Evolutionary conservation across 2,113 vertebrate species (phyloP).

Genomic region (Edolisoma coerulescens): DNA sequence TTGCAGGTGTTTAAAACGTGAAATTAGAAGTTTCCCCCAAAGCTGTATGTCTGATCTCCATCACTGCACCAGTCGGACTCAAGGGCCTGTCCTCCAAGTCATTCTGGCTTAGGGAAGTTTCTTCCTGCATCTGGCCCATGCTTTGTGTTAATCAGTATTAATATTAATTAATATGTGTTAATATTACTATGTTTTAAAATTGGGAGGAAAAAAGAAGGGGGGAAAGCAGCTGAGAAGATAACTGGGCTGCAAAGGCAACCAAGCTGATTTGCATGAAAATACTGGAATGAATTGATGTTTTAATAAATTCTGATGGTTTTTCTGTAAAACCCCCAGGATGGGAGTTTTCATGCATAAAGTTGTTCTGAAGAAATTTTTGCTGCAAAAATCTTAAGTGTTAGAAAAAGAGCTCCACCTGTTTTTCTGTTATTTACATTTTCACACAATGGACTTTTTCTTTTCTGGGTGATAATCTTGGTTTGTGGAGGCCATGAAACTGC

Average conservation of each 20-base stretch:
- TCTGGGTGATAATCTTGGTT: not conserved
- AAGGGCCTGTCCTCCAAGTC: not conserved
- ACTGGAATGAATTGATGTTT: not conserved
- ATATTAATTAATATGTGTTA: not conserved
- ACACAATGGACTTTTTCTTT: not conserved
- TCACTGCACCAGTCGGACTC: not conserved
- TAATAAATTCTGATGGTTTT: not conserved
- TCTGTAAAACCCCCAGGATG: not conserved
- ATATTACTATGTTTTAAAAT: not conserved
- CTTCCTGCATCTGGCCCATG: not conserved
- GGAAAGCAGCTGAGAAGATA: not conserved
- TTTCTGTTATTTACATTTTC: not conserved
- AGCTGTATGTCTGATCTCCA: not conserved
- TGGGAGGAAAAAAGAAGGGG: too few relatives aligned
- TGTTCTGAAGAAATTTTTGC: not conserved
- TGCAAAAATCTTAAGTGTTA: not conserved
- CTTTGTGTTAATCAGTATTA: not conserved
- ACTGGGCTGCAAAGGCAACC: not conserved
- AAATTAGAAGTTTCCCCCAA: conserved; percentile 37
- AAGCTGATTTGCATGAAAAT: not conserved
- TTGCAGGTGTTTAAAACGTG: conserved; percentile 45
- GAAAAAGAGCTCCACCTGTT: not conserved
- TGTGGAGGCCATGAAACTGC: not conserved
- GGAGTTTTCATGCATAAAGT: not conserved
- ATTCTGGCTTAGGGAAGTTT: not conserved